These are phyloP conservation scores for Metopia argyrocephala DNA, from an alignment of 2,888 invertebrate genomes.

Conservation along the genomic window DNA sequence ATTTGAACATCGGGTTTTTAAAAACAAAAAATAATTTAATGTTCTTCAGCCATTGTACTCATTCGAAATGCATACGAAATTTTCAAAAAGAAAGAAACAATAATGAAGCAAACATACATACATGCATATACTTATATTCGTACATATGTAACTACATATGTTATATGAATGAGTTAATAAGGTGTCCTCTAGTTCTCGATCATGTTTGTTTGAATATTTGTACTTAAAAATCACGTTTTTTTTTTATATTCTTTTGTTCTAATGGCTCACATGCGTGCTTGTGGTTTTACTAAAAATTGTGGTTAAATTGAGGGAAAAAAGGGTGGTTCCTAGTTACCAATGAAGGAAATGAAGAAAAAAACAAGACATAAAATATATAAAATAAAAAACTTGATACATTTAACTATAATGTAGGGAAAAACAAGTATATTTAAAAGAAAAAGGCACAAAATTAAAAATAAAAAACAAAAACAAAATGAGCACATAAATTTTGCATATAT, in stretches of 20 bases:
- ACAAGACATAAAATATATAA: too few species aligned
- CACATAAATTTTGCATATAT: neutral
- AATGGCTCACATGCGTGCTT: constrained; percentile 31
- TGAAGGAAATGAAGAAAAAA: neutral
- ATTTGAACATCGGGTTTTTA: constrained; percentile 6
- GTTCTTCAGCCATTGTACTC: neutral
- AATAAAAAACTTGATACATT: neutral
- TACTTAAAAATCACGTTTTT: neutral
- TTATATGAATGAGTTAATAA: neutral
- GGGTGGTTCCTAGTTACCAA: neutral
- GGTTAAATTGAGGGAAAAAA: neutral
- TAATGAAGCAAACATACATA: neutral
- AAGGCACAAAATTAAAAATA: neutral
- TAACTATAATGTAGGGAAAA: neutral
- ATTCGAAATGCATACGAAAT: neutral
- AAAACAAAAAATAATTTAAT: neutral
- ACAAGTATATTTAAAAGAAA: neutral
- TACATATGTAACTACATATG: too few species aligned
- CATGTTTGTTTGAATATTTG: constrained; percentile 21
- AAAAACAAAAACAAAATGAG: neutral
- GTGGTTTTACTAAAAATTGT: constrained; percentile 11
- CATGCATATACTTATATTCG: too few species aligned
- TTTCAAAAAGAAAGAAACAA: neutral
- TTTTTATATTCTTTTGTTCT: neutral
- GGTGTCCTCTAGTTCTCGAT: neutral